Percentiles rank a stretch among this genome's conserved stretches.
Conservation (phyloP, 1,140 invertebrate genomes). For the Euwallacea similis region DNA sequence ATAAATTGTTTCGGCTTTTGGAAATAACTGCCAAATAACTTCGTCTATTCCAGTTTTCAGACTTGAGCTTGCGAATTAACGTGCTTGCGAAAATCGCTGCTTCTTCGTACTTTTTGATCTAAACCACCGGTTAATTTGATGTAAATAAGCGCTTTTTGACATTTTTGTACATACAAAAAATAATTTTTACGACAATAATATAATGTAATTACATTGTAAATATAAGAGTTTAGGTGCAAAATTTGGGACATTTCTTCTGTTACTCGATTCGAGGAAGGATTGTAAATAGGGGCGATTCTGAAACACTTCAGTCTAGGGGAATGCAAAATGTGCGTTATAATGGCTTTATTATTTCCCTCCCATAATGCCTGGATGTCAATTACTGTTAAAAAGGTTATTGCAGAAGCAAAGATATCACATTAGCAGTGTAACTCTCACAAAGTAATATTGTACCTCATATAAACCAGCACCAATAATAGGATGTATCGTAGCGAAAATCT, state of each 20-base stretch:
- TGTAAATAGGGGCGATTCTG: too few species aligned
- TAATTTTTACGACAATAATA: constrained; percentile 31
- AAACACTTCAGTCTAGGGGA: too few species aligned
- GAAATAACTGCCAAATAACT: constrained; percentile 2
- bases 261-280: too few species aligned
- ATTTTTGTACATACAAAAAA: constrained; percentile 11
- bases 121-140: not conserved
- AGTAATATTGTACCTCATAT: not conserved
- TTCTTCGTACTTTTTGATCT: not conserved
- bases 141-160: not conserved
- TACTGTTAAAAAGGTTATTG: not conserved
- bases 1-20: constrained; percentile 10
- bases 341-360: too few species aligned
- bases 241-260: not conserved
- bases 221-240: not conserved
- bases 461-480: not conserved
- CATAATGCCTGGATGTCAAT: not conserved
- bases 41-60: not conserved
- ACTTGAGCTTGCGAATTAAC: not conserved
- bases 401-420: too few species aligned
- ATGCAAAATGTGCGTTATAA: too few species aligned
- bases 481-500: too few species aligned
- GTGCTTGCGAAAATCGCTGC: not conserved
- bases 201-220: constrained; percentile 13
- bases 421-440: too few species aligned